A percentile compares a stretch with the other conserved stretches of the same genome.
These are phyloP conservation scores for Chunga burmeisteri DNA, from an alignment of 2,113 vertebrate genomes.

Conservation along the genomic window DNA sequence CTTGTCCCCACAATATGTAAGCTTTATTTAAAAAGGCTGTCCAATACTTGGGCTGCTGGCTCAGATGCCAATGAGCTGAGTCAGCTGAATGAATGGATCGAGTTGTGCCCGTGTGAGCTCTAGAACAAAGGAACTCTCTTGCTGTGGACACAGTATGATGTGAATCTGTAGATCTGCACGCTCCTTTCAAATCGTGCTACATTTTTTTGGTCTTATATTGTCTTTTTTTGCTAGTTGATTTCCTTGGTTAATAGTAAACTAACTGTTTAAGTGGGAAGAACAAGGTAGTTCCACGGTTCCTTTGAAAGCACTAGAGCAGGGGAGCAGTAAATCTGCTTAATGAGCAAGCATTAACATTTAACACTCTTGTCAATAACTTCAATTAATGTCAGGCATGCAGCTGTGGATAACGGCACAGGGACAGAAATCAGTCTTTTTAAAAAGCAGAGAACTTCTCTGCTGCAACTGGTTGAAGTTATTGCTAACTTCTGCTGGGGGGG, in stretches of 20 bases:
- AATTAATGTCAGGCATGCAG: not conserved
- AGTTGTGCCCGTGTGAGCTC: not conserved
- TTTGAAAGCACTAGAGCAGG: not conserved
- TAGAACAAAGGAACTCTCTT: not conserved
- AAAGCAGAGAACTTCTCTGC: not conserved
- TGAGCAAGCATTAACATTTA: not conserved
- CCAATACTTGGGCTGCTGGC: not conserved
- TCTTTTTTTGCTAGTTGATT: not conserved
- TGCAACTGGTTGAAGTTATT: not conserved
- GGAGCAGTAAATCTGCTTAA: not conserved
- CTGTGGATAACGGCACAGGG: not conserved
- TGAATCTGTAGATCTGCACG: not conserved
- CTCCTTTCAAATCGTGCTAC: fast-evolving
- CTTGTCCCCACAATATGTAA: not conserved
- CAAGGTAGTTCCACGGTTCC: not conserved
- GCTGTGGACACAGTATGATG: not conserved
- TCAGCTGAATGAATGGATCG: not conserved
- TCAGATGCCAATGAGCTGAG: not conserved
- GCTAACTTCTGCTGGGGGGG: fast-evolving
- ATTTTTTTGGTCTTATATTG: not conserved
- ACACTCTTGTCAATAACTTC: not conserved
- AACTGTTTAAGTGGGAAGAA: not conserved
- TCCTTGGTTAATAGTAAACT: not conserved
- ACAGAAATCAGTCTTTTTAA: not conserved
- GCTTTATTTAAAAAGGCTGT: not conserved